Evolutionary conservation across 2,113 vertebrate species (phyloP), one percentile per base, ranked within the genome.

Genomic region (Aythya baeri): DNA sequence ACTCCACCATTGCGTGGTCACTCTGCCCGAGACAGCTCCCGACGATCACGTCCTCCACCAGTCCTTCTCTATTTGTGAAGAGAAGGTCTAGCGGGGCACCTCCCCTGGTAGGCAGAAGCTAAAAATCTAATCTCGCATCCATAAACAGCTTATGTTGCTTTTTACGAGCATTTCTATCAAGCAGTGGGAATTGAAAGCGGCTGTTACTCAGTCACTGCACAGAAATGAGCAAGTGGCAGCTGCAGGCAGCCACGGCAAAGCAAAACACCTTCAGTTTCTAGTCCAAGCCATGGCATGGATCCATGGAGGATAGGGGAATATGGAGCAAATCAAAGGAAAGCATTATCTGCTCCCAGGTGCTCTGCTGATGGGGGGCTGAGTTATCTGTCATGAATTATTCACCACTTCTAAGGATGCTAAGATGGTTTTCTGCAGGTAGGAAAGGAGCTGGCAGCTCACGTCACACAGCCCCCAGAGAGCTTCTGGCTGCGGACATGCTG

Each of bases 131-230:
- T 96, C 83, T 85, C 38, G 36, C 72, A 36, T 90, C 88, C 89
- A 17, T 91, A 93, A 95, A 95, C 85, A 93, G 94, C 90, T 91
- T 79, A 44, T 63, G 92, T 72, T 96, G 92, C 96, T 86, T 93
- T 96, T 94, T 93, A 78, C 43, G 82, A 97, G 83, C 29, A 6
- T 85, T 84, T 83, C 88, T 84, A 95, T 90, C 92, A 74, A 94
- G 83, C 61, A 67, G 80, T 55, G 89, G 93, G 89, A 88, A 91
- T 72, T 73, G 93, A 38, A 92, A 91, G 93, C 95, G 94, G 95
- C 92, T 94, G 94, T 72, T 95, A 5, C 86, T 79, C 90, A 77
- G 65, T 36, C 86, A 18, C 70, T 75, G 91, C 74, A 15, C 80
- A 65, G 86, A 55, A 74, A 89, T 0, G 4, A 73, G 75, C 44